These are phyloP conservation scores for Typhlomys cinereus DNA, from an alignment of 2,113 vertebrate species.

Conservation along the genomic window DNA sequence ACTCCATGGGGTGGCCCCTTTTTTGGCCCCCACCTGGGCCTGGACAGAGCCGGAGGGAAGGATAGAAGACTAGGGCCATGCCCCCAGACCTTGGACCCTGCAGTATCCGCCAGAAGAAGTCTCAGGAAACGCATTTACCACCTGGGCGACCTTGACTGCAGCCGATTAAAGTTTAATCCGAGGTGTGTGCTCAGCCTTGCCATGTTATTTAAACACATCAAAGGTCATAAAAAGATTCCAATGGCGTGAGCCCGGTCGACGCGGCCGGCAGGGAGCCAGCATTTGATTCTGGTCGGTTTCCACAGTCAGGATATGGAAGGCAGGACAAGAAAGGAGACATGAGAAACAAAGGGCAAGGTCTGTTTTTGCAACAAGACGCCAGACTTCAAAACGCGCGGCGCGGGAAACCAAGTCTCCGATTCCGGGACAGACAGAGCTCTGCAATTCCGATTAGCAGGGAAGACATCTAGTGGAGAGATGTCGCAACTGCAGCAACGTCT, in stretches of 20 bases:
- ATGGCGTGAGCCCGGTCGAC: conserved; percentile 69
- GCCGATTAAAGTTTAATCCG: conserved; percentile 89
- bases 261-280: conserved; percentile 53
- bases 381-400: conserved; percentile 38
- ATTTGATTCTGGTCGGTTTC: conserved; percentile 71
- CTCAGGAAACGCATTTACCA: conserved; percentile 87
- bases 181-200: conserved; percentile 85
- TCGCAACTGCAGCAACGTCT: conserved; percentile 81
- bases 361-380: neutral
- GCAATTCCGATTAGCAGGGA: conserved; percentile 81
- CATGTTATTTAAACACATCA: conserved; percentile 86
- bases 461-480: conserved; percentile 89
- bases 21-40: neutral
- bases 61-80: conserved; percentile 55
- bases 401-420: conserved; percentile 45
- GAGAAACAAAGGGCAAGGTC: neutral
- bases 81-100: conserved; percentile 76
- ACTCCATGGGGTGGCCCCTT: neutral
- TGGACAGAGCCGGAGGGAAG: conserved; percentile 48
- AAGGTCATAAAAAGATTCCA: conserved; percentile 86
- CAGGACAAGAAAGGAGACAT: fast-evolving
- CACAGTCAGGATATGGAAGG: conserved; percentile 49
- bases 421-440: neutral
- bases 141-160: conserved; percentile 87
- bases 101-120: conserved; percentile 80